These are phyloP conservation scores for Sciurus niger DNA, from an alignment of 2,113 vertebrate species.

Conservation along the genomic window DNA sequence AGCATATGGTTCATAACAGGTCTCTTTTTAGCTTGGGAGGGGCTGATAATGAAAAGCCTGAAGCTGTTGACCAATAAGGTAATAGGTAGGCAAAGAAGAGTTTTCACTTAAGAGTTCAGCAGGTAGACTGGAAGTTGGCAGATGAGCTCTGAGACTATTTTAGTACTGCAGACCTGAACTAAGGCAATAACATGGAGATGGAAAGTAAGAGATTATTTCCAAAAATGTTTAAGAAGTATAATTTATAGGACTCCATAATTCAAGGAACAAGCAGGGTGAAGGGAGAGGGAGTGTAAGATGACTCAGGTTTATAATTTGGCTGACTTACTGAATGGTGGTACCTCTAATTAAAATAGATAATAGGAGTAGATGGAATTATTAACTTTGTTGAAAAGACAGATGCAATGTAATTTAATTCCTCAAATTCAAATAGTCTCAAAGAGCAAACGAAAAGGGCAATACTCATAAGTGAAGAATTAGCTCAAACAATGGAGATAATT, in stretches of 20 bases:
- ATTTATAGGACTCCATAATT: not conserved
- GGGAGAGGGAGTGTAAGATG: not conserved
- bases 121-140: not conserved
- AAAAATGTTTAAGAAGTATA: constrained; percentile 10
- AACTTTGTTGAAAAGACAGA: constrained; percentile 28
- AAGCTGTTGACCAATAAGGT: not conserved
- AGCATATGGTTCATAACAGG: not conserved
- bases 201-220: not conserved
- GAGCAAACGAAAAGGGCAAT: not conserved
- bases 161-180: not conserved
- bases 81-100: not conserved
- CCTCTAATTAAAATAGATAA: not conserved
- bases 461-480: not conserved
- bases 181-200: not conserved
- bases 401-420: constrained; percentile 5
- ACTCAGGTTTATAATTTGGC: not conserved
- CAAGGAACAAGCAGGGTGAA: not conserved
- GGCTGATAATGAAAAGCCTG: not conserved
- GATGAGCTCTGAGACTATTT: not conserved
- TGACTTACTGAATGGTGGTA: not conserved
- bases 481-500: constrained; percentile 39
- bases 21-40: not conserved
- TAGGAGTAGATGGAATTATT: not conserved
- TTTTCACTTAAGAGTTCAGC: not conserved
- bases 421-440: constrained; percentile 21